A percentile compares a stretch with the other conserved stretches of the same genome.
Conservation (phyloP, 2,888 invertebrate species). For the Helicoverpa assulta region DNA sequence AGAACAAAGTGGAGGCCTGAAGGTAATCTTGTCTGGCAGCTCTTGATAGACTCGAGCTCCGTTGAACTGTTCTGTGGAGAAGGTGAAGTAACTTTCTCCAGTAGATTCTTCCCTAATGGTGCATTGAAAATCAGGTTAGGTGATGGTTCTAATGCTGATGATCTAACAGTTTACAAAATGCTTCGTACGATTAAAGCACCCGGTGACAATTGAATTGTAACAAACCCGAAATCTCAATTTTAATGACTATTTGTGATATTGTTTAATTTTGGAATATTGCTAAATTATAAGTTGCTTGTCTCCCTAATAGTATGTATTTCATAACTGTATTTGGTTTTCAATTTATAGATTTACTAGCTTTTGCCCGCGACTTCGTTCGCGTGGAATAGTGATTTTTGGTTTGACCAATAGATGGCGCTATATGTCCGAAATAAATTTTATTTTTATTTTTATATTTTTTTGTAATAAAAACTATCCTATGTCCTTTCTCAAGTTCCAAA, state of each 20-base stretch:
- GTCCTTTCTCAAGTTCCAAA: too few species aligned
- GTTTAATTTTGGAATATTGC: not conserved
- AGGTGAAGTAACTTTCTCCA: conserved; percentile 80
- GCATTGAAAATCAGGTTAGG: conserved; percentile 65
- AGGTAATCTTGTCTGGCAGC: conserved; percentile 61
- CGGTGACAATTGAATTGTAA: not conserved
- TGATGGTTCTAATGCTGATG: conserved; percentile 44
- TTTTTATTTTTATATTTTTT: too few species aligned
- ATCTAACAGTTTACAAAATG: conserved; percentile 65
- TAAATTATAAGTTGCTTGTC: too few species aligned
- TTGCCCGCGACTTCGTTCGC: too few species aligned
- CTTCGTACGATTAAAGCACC: conserved; percentile 63
- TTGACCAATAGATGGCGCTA: too few species aligned
- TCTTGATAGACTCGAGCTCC: conserved; percentile 79
- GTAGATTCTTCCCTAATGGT: conserved; percentile 75
- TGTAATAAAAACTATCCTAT: too few species aligned
- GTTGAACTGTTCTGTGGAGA: conserved; percentile 76
- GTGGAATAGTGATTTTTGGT: too few species aligned
- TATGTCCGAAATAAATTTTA: too few species aligned
- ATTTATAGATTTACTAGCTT: too few species aligned
- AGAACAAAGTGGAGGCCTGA: conserved; percentile 75
- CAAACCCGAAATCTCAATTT: not conserved
- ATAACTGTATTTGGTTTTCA: too few species aligned
- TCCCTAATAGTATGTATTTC: too few species aligned
- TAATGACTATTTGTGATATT: not conserved